phyloP scores from a whole-genome alignment of 2,113 vertebrate species.

The Crypturellus undulatus region DNA sequence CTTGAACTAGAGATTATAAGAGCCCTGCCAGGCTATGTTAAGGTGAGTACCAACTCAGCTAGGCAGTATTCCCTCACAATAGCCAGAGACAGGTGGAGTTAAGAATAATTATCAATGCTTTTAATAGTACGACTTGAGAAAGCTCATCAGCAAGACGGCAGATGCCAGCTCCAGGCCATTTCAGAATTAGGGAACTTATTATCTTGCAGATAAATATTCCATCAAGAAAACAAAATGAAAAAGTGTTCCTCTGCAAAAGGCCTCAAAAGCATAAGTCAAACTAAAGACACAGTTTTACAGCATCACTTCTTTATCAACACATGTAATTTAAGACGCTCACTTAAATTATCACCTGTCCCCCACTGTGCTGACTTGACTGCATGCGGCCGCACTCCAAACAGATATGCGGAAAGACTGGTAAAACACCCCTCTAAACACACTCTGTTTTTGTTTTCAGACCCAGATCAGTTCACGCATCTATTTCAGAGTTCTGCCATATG shows the following conservation, averaged over 20 bases:
- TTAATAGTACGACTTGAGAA: not conserved
- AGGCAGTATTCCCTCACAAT: rapidly evolving
- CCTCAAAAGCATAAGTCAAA: not conserved
- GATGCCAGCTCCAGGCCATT: not conserved
- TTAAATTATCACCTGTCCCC: rapidly evolving
- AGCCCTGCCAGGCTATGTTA: rapidly evolving
- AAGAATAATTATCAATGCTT: not conserved
- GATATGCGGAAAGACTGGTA: not conserved
- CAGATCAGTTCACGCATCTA: rapidly evolving
- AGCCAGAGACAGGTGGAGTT: not conserved
- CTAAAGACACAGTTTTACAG: rapidly evolving
- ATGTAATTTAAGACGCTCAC: not conserved
- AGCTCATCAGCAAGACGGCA: not conserved
- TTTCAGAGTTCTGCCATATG: not conserved
- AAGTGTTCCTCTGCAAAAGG: not conserved
- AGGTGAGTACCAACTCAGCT: not conserved
- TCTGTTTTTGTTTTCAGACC: not conserved
- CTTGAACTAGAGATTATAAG: not conserved
- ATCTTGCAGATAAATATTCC: too few species aligned
- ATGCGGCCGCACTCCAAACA: rapidly evolving
- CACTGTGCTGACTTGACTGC: rapidly evolving
- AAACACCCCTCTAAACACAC: not conserved
- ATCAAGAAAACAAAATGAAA: not conserved
- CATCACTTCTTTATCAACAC: not conserved
- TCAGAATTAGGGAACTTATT: not conserved